Evolutionary conservation across 2,797 vertebrate species (phyloP).

Genomic region (Cirrhinus mrigala): DNA sequence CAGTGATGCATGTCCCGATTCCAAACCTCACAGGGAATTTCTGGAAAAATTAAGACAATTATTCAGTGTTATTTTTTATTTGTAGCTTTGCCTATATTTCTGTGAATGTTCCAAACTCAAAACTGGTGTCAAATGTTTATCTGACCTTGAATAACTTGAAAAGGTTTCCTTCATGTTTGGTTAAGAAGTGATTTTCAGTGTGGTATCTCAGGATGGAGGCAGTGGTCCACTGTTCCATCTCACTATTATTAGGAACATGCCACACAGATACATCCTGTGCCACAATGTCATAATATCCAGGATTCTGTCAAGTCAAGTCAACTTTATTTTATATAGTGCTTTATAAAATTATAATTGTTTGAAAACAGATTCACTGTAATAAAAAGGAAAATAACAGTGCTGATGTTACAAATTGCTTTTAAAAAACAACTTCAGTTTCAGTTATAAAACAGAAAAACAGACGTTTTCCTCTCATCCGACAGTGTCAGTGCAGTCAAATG

Average conservation of each 20-base stretch:
- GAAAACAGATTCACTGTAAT: no score
- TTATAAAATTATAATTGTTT: neutral
- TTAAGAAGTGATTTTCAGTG: neutral
- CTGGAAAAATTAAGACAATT: neutral
- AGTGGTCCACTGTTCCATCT: slow-evolving; percentile 56
- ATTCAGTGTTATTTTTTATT: neutral
- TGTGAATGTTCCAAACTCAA: neutral
- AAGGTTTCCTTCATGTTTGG: slow-evolving; percentile 17
- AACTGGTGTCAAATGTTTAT: neutral
- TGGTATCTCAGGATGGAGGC: slow-evolving; percentile 65
- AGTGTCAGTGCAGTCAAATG: no score
- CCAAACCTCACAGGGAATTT: slow-evolving; percentile 37
- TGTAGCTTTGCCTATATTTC: neutral
- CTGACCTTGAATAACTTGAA: slow-evolving; percentile 18
- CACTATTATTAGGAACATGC: slow-evolving; percentile 67
- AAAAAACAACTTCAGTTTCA: no score
- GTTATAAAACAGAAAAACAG: no score
- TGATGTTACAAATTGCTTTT: no score
- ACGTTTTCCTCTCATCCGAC: no score
- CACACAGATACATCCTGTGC: slow-evolving; percentile 69
- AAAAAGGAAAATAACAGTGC: no score
- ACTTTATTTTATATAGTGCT: neutral
- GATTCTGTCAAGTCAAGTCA: slow-evolving; percentile 32
- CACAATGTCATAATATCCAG: slow-evolving; percentile 55
- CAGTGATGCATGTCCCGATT: neutral